A percentile compares a stretch with the other conserved stretches of the same genome.
These are phyloP conservation scores for Zalophus californianus DNA, from an alignment of 2,797 vertebrate genomes.

Conservation along the genomic window DNA sequence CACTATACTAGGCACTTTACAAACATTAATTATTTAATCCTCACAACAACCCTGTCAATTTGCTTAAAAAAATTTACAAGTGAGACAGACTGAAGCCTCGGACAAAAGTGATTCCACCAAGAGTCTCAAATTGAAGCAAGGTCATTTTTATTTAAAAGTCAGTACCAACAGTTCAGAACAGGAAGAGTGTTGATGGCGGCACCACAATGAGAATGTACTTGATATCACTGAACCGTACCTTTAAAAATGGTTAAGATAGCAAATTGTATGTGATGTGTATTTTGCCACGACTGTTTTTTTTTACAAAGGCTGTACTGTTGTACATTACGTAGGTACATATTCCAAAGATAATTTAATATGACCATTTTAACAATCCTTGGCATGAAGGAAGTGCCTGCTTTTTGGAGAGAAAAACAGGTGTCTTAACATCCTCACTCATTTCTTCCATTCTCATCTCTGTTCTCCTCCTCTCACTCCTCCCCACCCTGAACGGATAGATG, in stretches of 20 bases:
- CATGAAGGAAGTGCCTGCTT: background rate
- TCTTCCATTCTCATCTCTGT: background rate
- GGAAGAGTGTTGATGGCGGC: too few species aligned
- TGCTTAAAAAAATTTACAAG: background rate
- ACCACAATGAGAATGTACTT: background rate
- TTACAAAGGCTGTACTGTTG: background rate
- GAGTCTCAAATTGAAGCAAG: background rate
- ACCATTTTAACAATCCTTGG: background rate
- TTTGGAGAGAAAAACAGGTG: background rate
- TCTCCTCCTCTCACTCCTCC: background rate
- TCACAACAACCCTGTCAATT: background rate
- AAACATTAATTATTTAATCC: constrained; percentile 23
- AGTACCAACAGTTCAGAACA: background rate
- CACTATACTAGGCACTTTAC: background rate
- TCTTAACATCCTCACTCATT: background rate
- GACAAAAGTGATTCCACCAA: background rate
- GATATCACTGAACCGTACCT: background rate
- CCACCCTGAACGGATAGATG: background rate
- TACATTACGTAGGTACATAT: background rate
- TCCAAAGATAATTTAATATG: background rate
- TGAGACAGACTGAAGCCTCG: background rate
- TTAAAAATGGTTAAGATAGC: background rate
- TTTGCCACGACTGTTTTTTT: background rate
- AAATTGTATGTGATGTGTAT: background rate
- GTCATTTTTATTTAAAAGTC: background rate